Conservation (phyloP, 1,140 invertebrate species). For the Bradysia coprophila region DNA sequence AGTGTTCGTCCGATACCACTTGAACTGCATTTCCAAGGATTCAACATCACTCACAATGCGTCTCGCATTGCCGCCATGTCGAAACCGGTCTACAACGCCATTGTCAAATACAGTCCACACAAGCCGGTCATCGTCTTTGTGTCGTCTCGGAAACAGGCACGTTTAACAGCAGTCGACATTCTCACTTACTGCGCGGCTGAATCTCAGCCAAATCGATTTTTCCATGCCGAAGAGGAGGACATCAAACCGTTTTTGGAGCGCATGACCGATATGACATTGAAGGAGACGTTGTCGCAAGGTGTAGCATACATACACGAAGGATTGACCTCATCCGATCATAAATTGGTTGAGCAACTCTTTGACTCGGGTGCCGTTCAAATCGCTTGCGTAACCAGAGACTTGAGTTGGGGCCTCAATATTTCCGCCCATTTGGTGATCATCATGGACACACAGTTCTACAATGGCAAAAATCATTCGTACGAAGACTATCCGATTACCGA, state of each 20-base stretch:
- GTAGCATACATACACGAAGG: constrained; percentile 97
- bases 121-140: constrained; percentile 95
- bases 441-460: constrained; percentile 96
- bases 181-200: constrained; percentile 86
- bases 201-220: constrained; percentile 63
- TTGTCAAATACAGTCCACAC: constrained; percentile 68
- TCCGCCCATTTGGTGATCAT: constrained; percentile 84
- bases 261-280: constrained; percentile 73
- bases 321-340: constrained; percentile 59
- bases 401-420: constrained; percentile 84
- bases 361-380: constrained; percentile 87
- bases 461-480: constrained; percentile 83
- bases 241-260: constrained; percentile 74
- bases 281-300: constrained; percentile 76
- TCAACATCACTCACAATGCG: constrained; percentile 94
- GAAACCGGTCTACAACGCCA: constrained; percentile 90
- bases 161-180: constrained; percentile 87
- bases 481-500: constrained; percentile 97
- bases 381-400: constrained; percentile 72
- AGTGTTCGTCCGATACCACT: constrained; percentile 88
- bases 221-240: constrained; percentile 73
- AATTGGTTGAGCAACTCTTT: constrained; percentile 84
- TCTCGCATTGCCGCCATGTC: constrained; percentile 92
- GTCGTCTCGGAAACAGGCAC: constrained; percentile 81
- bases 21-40: constrained; percentile 91